Evolutionary conservation across 2,797 vertebrate genomes (phyloP).

Genomic region (Manis crassicaudata): DNA sequence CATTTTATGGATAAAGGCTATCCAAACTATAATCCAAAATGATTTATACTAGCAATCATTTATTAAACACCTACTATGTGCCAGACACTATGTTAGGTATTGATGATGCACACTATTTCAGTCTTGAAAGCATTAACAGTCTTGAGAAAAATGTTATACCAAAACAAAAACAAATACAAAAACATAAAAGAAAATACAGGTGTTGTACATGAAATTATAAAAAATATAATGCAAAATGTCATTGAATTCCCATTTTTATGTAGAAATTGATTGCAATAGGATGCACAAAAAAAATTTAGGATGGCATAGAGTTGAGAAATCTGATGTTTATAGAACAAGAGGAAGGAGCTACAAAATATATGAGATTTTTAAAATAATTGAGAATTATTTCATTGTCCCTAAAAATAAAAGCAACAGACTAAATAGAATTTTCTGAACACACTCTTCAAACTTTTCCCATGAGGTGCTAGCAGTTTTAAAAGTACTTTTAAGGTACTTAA

Average conservation of each 20-base stretch:
- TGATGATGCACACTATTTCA: not conserved
- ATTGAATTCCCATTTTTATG: not conserved
- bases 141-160: not conserved
- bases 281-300: not conserved
- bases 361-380: slow-evolving; percentile 25
- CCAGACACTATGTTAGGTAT: not conserved
- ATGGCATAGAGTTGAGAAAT: not conserved
- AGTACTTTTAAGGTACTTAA: slow-evolving; percentile 48
- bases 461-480: slow-evolving; percentile 22
- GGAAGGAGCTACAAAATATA: not conserved
- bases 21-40: not conserved
- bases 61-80: not conserved
- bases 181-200: not conserved
- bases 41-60: not conserved
- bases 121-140: not conserved
- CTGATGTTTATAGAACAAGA: not conserved
- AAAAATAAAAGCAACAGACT: slow-evolving; percentile 40
- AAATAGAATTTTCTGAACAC: slow-evolving; percentile 41
- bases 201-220: not conserved
- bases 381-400: slow-evolving; percentile 45
- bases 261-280: not conserved
- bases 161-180: not conserved
- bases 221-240: not conserved
- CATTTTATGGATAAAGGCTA: not conserved
- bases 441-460: slow-evolving; percentile 39